Base-by-base conservation (phyloP, 1,140 invertebrate genomes). In the Philopotamus ludificatus region DNA sequence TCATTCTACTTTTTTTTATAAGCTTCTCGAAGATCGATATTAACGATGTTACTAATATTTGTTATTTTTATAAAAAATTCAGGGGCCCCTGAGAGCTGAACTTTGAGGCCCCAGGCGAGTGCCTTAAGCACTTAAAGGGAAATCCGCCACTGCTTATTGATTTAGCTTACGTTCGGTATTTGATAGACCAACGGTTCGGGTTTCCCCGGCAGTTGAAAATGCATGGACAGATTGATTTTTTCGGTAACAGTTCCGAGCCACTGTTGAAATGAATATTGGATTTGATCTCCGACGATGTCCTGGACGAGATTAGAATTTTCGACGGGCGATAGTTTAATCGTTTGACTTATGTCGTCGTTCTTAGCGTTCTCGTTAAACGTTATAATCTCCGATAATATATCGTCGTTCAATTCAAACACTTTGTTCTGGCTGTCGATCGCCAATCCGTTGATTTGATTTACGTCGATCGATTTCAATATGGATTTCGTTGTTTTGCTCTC, bases 181-280 rank as follows among this genome's bases (percentile, higher is more conserved):
- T 88, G 86, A 73, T 90, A 91, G 23, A 89, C 83, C 22, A 91
- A 73, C 0, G 88, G 85, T 23, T 89, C 86, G 4, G 89, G 86
- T 75, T 84, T 85, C 62, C 88, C 89, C 74, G 82, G 80, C 72
- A 89, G 88, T 70, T 89, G 86, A 75, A 86, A 91, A 76, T 90
- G 87, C 88, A 92, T 90, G 2, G 87, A 85, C 73, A 88, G 85
- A 76, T 92, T 91, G 54, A 92, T 89, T 57, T 86, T 78, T 74
- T 92, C 89, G 12, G 89, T 91, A 20, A 91, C 87, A 63, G 86
- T 88, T 0, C 84, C 83, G 2, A 91, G 77, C 89, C 89, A 91
- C 58, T 85, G 79, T 1, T 85, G 75, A 74, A 91, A 91, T n/a
- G 79, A n/a, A 39, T 66, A 65, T 47, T 49, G 66, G 18, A 23